Evolutionary conservation across 1,140 invertebrate genomes (phyloP).

Genomic region (Drosophila ambigua): DNA sequence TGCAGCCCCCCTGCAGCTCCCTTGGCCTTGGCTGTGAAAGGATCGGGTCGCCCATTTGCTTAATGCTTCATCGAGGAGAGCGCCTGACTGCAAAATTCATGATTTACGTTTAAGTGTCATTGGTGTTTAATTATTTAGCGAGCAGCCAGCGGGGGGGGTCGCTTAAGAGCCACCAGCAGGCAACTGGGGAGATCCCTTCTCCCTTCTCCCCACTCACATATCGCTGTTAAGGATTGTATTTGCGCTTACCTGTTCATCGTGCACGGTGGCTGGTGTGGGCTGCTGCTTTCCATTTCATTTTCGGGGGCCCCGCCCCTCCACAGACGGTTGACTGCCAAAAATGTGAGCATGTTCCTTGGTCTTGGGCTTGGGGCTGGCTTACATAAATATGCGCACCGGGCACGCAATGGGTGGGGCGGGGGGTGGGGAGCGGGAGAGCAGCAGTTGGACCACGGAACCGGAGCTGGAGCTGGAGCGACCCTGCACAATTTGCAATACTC

Average conservation of each 20-base stretch:
- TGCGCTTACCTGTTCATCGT: constrained; percentile 40
- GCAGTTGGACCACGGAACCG: constrained; percentile 1
- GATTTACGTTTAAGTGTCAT: constrained; percentile 82
- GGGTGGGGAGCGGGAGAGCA: constrained; percentile 1
- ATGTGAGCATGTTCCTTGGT: constrained; percentile 61
- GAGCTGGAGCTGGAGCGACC: constrained; percentile 10
- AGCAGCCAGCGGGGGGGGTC: constrained; percentile 48
- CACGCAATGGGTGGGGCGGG: constrained; percentile 47
- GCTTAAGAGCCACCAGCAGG: constrained; percentile 52
- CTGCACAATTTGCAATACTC: constrained; percentile 71
- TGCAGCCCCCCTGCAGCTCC: constrained; percentile 5
- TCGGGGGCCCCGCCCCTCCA: background rate
- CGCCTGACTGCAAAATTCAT: constrained; percentile 70
- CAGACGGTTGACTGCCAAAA: constrained; percentile 28
- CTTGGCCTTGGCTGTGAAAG: constrained; percentile 40
- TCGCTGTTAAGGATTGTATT: constrained; percentile 26
- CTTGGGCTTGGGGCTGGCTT: constrained; percentile 19
- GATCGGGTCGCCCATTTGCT: constrained; percentile 10
- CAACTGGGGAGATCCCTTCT: constrained; percentile 23
- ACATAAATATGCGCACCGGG: constrained; percentile 69
- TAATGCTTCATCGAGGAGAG: constrained; percentile 4
- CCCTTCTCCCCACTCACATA: background rate
- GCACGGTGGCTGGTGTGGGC: background rate
- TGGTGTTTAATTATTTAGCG: constrained; percentile 78
- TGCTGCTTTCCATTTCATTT: constrained; percentile 69